Evolutionary conservation across 2,113 vertebrate species (phyloP).

Genomic region (Sebastes schlegelii): DNA sequence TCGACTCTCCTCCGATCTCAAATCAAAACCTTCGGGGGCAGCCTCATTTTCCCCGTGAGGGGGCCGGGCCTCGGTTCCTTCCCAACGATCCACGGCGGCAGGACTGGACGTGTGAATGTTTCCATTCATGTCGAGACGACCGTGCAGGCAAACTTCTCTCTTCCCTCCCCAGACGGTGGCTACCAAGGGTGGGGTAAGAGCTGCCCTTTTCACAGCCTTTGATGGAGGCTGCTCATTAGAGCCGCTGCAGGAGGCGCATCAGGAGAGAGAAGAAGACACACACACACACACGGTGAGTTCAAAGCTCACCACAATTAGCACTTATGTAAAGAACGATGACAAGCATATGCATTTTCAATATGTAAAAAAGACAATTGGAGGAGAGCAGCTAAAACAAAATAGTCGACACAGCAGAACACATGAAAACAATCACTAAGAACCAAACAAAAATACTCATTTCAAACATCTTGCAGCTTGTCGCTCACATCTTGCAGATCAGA

Average conservation of each 20-base stretch:
- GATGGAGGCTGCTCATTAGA: conserved; percentile 70
- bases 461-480: not conserved
- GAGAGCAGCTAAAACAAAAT: not conserved
- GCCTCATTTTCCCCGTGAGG: conserved; percentile 14
- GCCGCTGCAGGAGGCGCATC: conserved; percentile 57
- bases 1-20: conserved; percentile 42
- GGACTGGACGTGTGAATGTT: conserved; percentile 56
- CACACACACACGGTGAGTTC: conserved; percentile 32
- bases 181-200: conserved; percentile 31
- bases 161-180: conserved; percentile 37
- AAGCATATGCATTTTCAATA: not conserved
- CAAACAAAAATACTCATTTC: not conserved
- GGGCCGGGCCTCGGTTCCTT: conserved; percentile 17
- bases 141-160: conserved; percentile 27
- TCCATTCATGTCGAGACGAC: conserved; percentile 67
- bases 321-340: not conserved
- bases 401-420: not conserved
- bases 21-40: conserved; percentile 1
- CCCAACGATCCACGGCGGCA: conserved; percentile 32
- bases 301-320: conserved; percentile 38
- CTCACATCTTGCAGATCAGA: conserved; percentile 6
- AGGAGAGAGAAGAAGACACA: conserved; percentile 20
- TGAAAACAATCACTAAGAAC: not conserved
- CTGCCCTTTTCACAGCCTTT: conserved; percentile 69
- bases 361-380: not conserved